Evolutionary conservation across 2,797 vertebrate genomes (phyloP).

Genomic region (Fringilla coelebs): DNA sequence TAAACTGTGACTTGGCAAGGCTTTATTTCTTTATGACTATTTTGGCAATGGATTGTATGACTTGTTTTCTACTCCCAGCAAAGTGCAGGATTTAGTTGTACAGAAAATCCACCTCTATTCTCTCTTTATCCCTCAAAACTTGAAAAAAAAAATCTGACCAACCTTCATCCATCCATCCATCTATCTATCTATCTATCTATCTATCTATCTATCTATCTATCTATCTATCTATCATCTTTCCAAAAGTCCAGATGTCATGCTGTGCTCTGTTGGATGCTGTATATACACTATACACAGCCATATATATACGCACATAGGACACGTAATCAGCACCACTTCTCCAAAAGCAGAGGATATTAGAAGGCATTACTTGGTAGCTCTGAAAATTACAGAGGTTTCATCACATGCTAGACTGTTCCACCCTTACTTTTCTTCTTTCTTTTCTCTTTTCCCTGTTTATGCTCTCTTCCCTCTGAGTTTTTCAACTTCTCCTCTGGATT

Average conservation of each 20-base stretch:
- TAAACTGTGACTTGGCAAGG: not conserved
- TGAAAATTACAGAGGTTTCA: not conserved
- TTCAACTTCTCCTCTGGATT: not conserved
- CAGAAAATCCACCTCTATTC: not conserved
- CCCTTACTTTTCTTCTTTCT: not conserved
- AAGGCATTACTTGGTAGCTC: not conserved
- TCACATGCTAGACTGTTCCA: not conserved
- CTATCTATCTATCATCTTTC: not conserved
- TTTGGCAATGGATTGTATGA: not conserved
- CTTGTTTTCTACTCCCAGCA: not conserved
- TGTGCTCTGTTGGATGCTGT: not conserved
- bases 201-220: no score
- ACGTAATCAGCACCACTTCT: not conserved
- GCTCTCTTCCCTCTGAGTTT: not conserved
- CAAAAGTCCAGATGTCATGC: not conserved
- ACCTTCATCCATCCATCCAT: not conserved
- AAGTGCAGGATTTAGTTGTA: not conserved
- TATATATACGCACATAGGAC: fast-evolving
- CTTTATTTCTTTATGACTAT: not conserved
- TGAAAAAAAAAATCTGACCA: not conserved
- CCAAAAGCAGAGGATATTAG: not conserved
- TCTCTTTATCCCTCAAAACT: not conserved
- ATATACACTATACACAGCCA: not conserved
- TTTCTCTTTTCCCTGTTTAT: not conserved
- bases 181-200: not conserved